phyloP scores from a whole-genome alignment of 2,797 vertebrate genomes.

The Phoeniculus purpureus region DNA sequence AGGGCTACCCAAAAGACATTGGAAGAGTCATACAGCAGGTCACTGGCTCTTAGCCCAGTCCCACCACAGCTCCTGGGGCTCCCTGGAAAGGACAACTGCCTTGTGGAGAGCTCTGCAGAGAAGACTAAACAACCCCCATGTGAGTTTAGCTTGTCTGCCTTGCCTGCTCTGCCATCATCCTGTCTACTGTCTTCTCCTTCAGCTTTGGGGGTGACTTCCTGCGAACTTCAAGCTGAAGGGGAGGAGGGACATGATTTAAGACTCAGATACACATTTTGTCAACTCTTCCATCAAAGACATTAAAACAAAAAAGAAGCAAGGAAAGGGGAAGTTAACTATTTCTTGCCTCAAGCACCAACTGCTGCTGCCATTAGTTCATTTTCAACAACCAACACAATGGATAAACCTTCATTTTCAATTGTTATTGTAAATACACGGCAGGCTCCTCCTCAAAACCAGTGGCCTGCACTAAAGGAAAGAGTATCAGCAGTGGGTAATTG shows the following conservation, averaged over 20 bases:
- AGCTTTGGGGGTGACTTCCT: not conserved
- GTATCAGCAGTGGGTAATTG: not conserved
- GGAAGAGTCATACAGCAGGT: fast-evolving
- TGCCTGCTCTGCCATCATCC: fast-evolving
- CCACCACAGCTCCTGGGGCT: not conserved
- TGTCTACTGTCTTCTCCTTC: fast-evolving
- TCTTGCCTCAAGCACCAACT: not conserved
- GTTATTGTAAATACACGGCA: not conserved
- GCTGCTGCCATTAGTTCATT: not conserved
- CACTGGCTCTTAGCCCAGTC: not conserved
- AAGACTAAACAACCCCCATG: not conserved
- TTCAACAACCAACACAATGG: not conserved
- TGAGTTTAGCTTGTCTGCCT: not conserved
- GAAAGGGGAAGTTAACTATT: not conserved
- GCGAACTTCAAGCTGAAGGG: not conserved
- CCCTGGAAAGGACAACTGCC: not conserved
- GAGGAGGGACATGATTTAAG: not conserved
- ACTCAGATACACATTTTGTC: not conserved
- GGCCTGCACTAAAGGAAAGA: not conserved
- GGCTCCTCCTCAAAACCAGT: not conserved
- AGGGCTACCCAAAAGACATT: not conserved
- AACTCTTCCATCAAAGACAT: not conserved
- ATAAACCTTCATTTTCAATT: not conserved
- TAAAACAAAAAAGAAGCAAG: not conserved
- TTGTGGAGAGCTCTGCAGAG: fast-evolving